These are phyloP conservation scores for Nannoperca australis DNA, from an alignment of 2,797 vertebrate genomes.

Conservation along the genomic window DNA sequence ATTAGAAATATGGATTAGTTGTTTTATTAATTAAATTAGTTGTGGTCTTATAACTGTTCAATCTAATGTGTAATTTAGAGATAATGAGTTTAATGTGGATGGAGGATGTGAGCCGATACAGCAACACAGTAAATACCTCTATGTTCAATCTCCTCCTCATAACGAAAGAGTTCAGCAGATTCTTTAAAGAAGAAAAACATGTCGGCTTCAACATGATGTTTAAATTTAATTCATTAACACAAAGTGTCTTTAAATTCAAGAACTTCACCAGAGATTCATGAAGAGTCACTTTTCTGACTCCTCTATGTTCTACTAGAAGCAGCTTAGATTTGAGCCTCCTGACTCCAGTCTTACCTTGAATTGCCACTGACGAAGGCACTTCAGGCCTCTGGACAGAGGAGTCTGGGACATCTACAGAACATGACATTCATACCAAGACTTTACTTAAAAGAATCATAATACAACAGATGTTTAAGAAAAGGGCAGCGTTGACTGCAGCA, in stretches of 20 bases:
- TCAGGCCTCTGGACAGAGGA: conserved; percentile 92
- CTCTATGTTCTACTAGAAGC: too few relatives aligned
- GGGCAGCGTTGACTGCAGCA: too few relatives aligned
- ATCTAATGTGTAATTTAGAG: neutral
- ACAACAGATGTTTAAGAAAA: neutral
- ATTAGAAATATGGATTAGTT: conserved; percentile 1
- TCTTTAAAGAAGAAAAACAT: conserved; percentile 70
- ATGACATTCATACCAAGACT: conserved; percentile 50
- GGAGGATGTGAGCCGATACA: conserved; percentile 3
- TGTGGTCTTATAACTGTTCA: neutral
- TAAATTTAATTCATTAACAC: too few relatives aligned
- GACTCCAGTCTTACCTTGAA: conserved; percentile 88
- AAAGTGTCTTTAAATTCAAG: neutral
- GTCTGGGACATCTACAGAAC: conserved; percentile 92
- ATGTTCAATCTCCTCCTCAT: conserved; percentile 80
- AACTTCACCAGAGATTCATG: neutral
- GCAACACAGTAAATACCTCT: conserved; percentile 76
- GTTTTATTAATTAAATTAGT: too few relatives aligned
- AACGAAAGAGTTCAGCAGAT: conserved; percentile 81
- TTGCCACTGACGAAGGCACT: conserved; percentile 84
- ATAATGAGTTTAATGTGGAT: neutral
- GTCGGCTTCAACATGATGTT: neutral
- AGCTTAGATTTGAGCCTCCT: neutral
- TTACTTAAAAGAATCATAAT: neutral
- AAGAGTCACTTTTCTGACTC: neutral